Evolutionary conservation across 2,113 vertebrate species (phyloP).

Genomic region (Scopus umbretta): DNA sequence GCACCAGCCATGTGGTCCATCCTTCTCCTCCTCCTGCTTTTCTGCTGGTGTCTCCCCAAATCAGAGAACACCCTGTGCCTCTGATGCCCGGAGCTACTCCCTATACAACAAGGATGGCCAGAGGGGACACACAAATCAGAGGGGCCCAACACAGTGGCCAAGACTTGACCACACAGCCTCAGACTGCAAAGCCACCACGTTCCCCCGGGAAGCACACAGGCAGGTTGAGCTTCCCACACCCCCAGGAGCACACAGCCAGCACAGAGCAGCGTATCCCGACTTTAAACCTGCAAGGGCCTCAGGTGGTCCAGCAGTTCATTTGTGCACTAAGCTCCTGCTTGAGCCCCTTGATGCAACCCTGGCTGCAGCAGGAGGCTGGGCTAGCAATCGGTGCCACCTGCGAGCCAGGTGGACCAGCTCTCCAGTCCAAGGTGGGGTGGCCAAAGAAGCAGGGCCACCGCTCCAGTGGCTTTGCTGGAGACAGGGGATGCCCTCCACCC

Average conservation of each 20-base stretch:
- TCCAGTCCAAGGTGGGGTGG: too few species aligned
- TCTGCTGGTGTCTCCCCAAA: neutral
- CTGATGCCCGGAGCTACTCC: neutral
- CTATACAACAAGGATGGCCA: accelerated
- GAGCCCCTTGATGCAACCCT: neutral
- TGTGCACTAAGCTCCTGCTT: neutral
- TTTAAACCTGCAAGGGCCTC: neutral
- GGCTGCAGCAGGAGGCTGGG: neutral
- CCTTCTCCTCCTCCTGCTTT: neutral
- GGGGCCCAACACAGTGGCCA: accelerated
- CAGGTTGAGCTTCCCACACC: neutral
- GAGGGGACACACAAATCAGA: neutral
- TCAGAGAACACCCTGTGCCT: accelerated
- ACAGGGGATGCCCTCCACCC: neutral
- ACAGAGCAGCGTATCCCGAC: accelerated
- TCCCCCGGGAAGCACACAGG: accelerated
- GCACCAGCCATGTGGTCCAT: accelerated
- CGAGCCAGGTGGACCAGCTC: neutral
- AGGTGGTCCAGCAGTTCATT: neutral
- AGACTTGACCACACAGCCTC: accelerated
- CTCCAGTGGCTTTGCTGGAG: neutral
- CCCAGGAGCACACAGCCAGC: neutral
- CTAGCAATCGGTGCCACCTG: accelerated
- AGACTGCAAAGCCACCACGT: neutral
- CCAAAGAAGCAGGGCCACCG: accelerated